Base-by-base conservation (phyloP, 2,888 invertebrate species). In the Cerastis rubricosa region DNA sequence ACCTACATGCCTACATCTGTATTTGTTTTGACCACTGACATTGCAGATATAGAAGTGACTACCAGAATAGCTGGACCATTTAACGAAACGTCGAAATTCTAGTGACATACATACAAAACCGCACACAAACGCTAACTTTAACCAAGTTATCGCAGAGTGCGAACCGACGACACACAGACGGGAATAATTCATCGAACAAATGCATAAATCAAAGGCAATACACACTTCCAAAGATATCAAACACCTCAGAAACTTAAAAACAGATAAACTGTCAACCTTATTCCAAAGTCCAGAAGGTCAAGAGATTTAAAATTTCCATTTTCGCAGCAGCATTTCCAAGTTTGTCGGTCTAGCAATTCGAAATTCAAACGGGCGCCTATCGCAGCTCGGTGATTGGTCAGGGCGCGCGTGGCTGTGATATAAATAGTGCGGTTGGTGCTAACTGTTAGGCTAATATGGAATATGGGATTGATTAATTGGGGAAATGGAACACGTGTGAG, bases 111-210 rank as follows among this genome's bases (percentile, higher is more conserved):
- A 84, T 71, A 85, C 84, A 79, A 73, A 85, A 83, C 76, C 59
- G 82, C 83, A 83, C 54, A 79, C 76, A 84, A 84, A 81, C 75
- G 74, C 74, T 65, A 64, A 83, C 80, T 83, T 80, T 85, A 88
- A 87, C 90, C 78, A 90, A 91, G 90, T 91, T 94, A 95, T 93
- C 94, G 89, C 87, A 85, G 90, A 93, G 91, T 91, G 93, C 89
- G 91, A 93, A 90, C 90, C 92, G 93, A 92, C 93, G 95, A 94
- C 94, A 92, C 89, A 92, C 91, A 91, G 89, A 88, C 87, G 87
- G 89, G 93, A 93, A 96, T 96, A 96, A 96, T 94, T 96, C 95
- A 96, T 96, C 93, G 95, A 95, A 96, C 94, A 90, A 93, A 94
- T 93, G 92, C 94, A 95, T 96, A 96, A 96, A 96, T 96, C 96